Conservation (phyloP, 2,888 invertebrate species). For the Meteorus colon region DNA sequence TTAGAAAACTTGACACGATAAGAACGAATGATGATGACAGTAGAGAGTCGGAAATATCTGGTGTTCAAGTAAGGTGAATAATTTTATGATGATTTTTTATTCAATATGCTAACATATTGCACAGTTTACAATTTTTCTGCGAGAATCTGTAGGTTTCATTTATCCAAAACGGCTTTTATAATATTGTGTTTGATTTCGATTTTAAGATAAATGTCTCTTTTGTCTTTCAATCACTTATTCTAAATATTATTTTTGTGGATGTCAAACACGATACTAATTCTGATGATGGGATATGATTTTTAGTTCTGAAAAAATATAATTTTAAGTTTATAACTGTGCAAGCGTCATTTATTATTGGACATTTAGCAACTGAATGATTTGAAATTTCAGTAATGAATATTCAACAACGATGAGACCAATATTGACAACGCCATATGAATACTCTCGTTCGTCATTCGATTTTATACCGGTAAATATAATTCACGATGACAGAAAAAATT, state of each 20-base stretch:
- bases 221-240: too few relatives aligned
- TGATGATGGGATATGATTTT: too few relatives aligned
- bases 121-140: neutral
- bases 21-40: constrained; percentile 54
- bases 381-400: constrained; percentile 62
- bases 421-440: constrained; percentile 67
- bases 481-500: constrained; percentile 66
- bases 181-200: too few relatives aligned
- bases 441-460: constrained; percentile 59
- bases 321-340: too few relatives aligned
- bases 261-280: too few relatives aligned
- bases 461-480: constrained; percentile 71
- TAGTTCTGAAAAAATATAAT: too few relatives aligned
- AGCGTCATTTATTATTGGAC: neutral
- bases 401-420: constrained; percentile 69
- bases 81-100: neutral
- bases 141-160: too few relatives aligned
- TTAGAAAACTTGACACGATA: constrained; percentile 57
- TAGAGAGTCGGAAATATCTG: constrained; percentile 62
- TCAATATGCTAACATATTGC: neutral
- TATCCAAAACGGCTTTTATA: too few relatives aligned
- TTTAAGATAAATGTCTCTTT: too few relatives aligned
- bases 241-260: too few relatives aligned
- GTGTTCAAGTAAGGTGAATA: constrained; percentile 63
- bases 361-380: neutral